Percentiles rank a stretch among this genome's conserved stretches.
These are phyloP conservation scores for Scaptodrosophila lebanonensis DNA, from an alignment of 1,140 invertebrate species.

Conservation along the genomic window DNA sequence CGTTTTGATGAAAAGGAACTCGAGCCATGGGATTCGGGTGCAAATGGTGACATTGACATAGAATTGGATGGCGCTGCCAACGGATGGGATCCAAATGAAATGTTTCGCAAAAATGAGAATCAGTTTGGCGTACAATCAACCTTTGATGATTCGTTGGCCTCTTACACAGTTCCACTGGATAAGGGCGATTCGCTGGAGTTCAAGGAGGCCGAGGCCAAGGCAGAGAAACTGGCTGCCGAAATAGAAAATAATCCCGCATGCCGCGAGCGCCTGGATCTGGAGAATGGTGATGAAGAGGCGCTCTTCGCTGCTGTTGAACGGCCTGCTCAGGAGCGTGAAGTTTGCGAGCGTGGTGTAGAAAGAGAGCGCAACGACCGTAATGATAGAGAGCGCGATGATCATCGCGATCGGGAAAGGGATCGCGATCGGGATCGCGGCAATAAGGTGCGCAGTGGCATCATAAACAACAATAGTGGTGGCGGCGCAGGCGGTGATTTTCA, in stretches of 20 bases:
- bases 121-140: slow-evolving; percentile 92
- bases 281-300: slow-evolving; percentile 92
- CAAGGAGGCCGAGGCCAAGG: slow-evolving; percentile 89
- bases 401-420: slow-evolving; percentile 57
- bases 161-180: slow-evolving; percentile 92
- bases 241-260: slow-evolving; percentile 91
- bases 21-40: slow-evolving; percentile 90
- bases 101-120: slow-evolving; percentile 95
- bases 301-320: slow-evolving; percentile 86
- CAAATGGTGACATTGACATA: slow-evolving; percentile 81
- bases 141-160: slow-evolving; percentile 89
- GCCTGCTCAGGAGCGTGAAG: slow-evolving; percentile 42
- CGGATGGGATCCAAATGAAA: slow-evolving; percentile 96
- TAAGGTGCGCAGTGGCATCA: slow-evolving; percentile 45
- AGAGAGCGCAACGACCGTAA: slow-evolving; percentile 56
- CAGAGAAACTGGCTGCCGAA: slow-evolving; percentile 91
- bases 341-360: slow-evolving; percentile 41
- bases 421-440: slow-evolving; percentile 66
- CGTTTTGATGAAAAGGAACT: slow-evolving; percentile 86
- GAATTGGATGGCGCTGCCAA: slow-evolving; percentile 86
- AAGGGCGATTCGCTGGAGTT: slow-evolving; percentile 91
- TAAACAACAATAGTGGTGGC: slow-evolving; percentile 3
- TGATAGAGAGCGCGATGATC: slow-evolving; percentile 24
- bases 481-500: slow-evolving; percentile 45
- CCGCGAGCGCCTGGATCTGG: slow-evolving; percentile 87